These are phyloP conservation scores for Tapirus terrestris DNA, from an alignment of 2,113 vertebrate species.

Conservation along the genomic window DNA sequence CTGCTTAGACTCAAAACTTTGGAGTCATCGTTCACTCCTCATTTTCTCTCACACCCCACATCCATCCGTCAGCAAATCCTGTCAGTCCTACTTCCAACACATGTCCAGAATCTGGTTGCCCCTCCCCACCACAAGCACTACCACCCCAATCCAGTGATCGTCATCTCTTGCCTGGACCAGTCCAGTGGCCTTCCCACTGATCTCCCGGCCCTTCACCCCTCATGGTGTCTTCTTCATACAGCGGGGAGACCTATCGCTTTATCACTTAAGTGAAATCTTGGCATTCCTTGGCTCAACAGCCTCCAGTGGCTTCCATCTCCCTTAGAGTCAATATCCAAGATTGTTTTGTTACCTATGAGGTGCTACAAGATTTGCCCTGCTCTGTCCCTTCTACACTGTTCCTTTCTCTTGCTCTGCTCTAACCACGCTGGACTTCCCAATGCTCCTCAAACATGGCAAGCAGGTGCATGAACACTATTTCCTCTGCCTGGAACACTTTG, in stretches of 20 bases:
- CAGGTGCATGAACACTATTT: accelerated
- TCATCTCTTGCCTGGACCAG: background rate
- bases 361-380: background rate
- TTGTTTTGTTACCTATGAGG: background rate
- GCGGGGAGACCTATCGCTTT: background rate
- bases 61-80: background rate
- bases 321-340: background rate
- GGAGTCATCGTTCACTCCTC: background rate
- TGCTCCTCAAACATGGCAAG: background rate
- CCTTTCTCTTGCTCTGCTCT: background rate
- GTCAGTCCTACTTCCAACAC: background rate
- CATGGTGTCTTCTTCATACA: background rate
- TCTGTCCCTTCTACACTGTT: background rate
- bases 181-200: background rate
- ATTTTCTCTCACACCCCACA: background rate
- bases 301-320: background rate
- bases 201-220: background rate
- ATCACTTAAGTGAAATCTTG: background rate
- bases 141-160: too few relatives aligned
- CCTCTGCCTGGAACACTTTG: background rate
- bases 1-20: background rate
- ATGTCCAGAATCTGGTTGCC: background rate
- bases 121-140: too few relatives aligned
- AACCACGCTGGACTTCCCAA: too few relatives aligned
- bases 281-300: background rate